These are phyloP conservation scores for Tetrao urogallus DNA, from an alignment of 2,113 vertebrate species.

Conservation along the genomic window DNA sequence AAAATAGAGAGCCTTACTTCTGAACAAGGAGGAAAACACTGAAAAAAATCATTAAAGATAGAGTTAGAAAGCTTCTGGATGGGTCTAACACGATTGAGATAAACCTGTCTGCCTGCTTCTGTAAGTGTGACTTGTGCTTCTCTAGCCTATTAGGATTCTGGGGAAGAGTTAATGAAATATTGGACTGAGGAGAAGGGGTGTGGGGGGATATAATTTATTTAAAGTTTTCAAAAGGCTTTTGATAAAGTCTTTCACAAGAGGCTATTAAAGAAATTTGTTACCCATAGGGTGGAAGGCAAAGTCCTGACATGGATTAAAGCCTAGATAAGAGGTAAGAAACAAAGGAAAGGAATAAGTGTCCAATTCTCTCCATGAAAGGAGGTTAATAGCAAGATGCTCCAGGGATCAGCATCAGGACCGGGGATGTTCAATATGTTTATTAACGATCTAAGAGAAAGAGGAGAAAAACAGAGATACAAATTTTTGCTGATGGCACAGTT, in stretches of 20 bases:
- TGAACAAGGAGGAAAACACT: conserved; percentile 18
- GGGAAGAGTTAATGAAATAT: conserved; percentile 58
- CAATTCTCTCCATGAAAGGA: conserved; percentile 68
- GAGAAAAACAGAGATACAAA: conserved; percentile 58
- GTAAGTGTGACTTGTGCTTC: conserved; percentile 7
- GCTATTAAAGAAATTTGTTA: conserved; percentile 71
- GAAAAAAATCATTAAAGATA: conserved; percentile 41
- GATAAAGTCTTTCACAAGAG: conserved; percentile 68
- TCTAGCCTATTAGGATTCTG: conserved; percentile 47
- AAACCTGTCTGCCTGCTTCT: conserved; percentile 29
- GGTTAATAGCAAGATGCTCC: conserved; percentile 73
- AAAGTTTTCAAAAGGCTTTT: conserved; percentile 73
- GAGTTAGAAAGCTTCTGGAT: conserved; percentile 55
- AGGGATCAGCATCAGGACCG: conserved; percentile 63
- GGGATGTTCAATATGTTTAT: conserved; percentile 72
- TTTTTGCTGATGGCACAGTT: conserved; percentile 68
- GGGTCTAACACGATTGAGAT: conserved; percentile 6
- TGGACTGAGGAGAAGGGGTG: not conserved
- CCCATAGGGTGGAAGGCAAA: conserved; percentile 47
- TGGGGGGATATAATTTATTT: conserved; percentile 56
- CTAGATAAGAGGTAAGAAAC: conserved; percentile 66
- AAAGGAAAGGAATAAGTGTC: conserved; percentile 56
- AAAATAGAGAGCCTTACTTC: not conserved
- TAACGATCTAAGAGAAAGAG: conserved; percentile 66
- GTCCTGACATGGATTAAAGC: conserved; percentile 70